These are phyloP conservation scores for Takifugu flavidus DNA, from an alignment of 2,113 vertebrate genomes.

Conservation along the genomic window DNA sequence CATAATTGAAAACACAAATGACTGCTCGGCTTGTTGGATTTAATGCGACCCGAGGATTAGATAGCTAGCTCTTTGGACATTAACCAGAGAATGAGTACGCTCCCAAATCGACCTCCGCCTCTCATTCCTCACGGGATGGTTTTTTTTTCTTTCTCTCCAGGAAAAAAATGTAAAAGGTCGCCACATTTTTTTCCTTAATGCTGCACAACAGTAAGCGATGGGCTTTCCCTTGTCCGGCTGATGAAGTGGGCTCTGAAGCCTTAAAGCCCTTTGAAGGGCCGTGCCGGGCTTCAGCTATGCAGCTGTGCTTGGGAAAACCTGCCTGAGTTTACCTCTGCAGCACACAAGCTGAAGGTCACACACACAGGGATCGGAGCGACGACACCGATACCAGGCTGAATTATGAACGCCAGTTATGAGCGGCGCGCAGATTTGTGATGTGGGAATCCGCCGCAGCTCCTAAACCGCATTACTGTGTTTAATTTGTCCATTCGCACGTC, in stretches of 20 bases:
- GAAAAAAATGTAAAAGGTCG: slow-evolving; percentile 72
- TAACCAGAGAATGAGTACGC: slow-evolving; percentile 72
- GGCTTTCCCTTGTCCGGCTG: slow-evolving; percentile 70
- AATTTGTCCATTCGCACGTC: too few relatives aligned
- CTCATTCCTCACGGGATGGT: slow-evolving; percentile 55
- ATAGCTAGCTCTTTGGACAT: slow-evolving; percentile 68
- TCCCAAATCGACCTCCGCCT: slow-evolving; percentile 54
- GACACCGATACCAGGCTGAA: slow-evolving; percentile 12
- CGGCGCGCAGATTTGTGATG: neutral
- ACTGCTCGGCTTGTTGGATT: slow-evolving; percentile 67
- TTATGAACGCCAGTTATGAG: slow-evolving; percentile 15
- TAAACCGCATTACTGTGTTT: too few relatives aligned
- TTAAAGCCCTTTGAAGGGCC: slow-evolving; percentile 71
- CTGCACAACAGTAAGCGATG: slow-evolving; percentile 62
- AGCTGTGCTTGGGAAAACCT: slow-evolving; percentile 57
- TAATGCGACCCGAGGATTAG: slow-evolving; percentile 75
- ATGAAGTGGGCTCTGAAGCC: slow-evolving; percentile 68
- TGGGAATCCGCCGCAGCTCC: too few relatives aligned
- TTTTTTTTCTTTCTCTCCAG: slow-evolving; percentile 27
- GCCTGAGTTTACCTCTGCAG: slow-evolving; percentile 33
- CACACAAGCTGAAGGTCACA: slow-evolving; percentile 10
- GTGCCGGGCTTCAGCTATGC: slow-evolving; percentile 31
- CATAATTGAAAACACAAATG: slow-evolving; percentile 76
- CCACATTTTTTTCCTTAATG: slow-evolving; percentile 67
- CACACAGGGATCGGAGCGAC: slow-evolving; percentile 2